Evolutionary conservation across 2,113 vertebrate species (phyloP), one percentile per base, ranked within the genome.

Genomic region (Thryonomys swinderianus): DNA sequence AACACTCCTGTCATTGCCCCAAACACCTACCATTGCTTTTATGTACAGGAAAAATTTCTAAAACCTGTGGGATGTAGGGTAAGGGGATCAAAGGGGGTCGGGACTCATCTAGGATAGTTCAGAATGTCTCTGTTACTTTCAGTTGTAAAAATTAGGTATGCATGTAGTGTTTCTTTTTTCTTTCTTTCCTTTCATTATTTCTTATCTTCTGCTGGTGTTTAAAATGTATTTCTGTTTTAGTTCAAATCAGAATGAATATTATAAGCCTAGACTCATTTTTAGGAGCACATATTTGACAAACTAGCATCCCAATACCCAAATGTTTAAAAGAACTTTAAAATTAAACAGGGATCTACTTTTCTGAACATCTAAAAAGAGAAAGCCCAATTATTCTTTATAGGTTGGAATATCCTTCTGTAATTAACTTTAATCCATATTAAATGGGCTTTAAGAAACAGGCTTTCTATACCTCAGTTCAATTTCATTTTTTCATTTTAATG

Each of bases 401-500:
- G 69, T 94, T 92, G 67, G 85, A 2, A 0, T 94, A 92, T 84
- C 85, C 74, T 95, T 79, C 90, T 97, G 85, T 81, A 93, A 96
- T 98, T 97, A 98, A 88, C 59, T 76, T 96, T 96, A 95, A 96
- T 97, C 97, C 42, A 42, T 62, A 59, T 88, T 96, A 97, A 98
- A 97, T 97, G 96, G 76, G 51, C 76, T 97, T 88, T 37, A 90
- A 92, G 62, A 83, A 94, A 96, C n/a, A 71, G 81, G 40, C 42
- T 97, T 97, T 97, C 95, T 79, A 93, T 37, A 51, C 51, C 20
- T 67, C 37, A 2, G 69, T 96, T 98, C 87, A 0, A 2, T 97
- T 97, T 97, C 88, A 95, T 53, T 78, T 53, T 55, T 45, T 45
- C 18, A 21, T 74, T 95, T 97, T 97, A 97, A 89, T 97, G 97